Conservation (phyloP, 2,113 vertebrate genomes). For the Paramormyrops kingsleyae region DNA sequence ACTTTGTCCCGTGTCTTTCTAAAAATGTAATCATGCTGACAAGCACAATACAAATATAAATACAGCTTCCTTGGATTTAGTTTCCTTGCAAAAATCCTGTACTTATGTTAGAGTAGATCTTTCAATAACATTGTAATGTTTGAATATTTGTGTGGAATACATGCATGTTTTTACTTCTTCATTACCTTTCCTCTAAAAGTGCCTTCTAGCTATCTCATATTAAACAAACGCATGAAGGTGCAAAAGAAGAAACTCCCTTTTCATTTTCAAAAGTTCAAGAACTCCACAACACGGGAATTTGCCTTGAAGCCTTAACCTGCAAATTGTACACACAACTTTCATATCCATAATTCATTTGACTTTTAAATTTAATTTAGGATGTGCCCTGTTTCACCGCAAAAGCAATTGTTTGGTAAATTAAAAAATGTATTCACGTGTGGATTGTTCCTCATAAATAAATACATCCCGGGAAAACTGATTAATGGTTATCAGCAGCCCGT, state of each 20-base stretch:
- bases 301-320: constrained; percentile 24
- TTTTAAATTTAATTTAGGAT: constrained; percentile 89
- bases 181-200: not conserved
- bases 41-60: not conserved
- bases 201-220: not conserved
- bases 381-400: constrained; percentile 74
- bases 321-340: constrained; percentile 35
- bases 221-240: constrained; percentile 38
- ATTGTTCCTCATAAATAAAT: constrained; percentile 85
- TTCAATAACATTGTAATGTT: not conserved
- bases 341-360: constrained; percentile 62
- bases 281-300: constrained; percentile 26
- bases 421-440: constrained; percentile 79
- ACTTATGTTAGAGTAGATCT: not conserved
- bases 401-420: constrained; percentile 86
- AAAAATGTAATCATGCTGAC: not conserved
- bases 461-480: constrained; percentile 72
- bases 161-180: not conserved
- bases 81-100: not conserved
- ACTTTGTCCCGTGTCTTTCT: not conserved
- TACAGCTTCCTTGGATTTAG: not conserved
- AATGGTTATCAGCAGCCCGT: constrained; percentile 71
- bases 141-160: not conserved
- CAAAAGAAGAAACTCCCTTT: constrained; percentile 35
- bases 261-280: constrained; percentile 46